Evolutionary conservation across 2,888 invertebrate species (phyloP).

Genomic region (Philonicus albiceps): DNA sequence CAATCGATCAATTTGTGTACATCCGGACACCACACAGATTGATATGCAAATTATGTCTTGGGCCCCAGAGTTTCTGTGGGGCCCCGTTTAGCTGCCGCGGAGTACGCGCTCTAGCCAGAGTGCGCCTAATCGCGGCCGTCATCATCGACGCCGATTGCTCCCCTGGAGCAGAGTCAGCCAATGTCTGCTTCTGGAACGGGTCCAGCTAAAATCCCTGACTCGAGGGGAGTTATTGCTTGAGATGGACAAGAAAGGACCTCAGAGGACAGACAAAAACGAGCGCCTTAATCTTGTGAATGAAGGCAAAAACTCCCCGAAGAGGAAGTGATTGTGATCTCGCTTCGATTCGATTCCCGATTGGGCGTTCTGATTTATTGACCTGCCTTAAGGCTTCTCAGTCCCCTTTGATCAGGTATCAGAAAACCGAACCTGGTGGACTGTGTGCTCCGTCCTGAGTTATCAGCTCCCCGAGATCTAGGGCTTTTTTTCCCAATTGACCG

Average conservation of each 20-base stretch:
- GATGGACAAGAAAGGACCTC: conserved; percentile 21
- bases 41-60: conserved; percentile 50
- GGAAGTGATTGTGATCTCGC: conserved; percentile 43
- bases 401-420: conserved; percentile 50
- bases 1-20: conserved; percentile 63
- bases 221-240: neutral
- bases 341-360: conserved; percentile 37
- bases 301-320: conserved; percentile 30
- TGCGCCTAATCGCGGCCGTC: conserved; percentile 32
- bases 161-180: neutral
- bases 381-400: conserved; percentile 41
- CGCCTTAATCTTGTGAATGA: neutral
- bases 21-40: conserved; percentile 56
- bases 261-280: conserved; percentile 35
- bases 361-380: conserved; percentile 51
- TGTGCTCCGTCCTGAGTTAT: conserved; percentile 46
- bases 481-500: neutral
- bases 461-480: neutral
- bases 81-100: neutral
- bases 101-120: neutral
- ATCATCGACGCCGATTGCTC: conserved; percentile 44
- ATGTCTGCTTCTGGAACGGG: conserved; percentile 4
- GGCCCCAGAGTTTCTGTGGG: conserved; percentile 10
- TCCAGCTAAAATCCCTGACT: neutral
- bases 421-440: conserved; percentile 48